These are phyloP conservation scores for Electrona antarctica DNA, from an alignment of 2,113 vertebrate genomes.

Conservation along the genomic window DNA sequence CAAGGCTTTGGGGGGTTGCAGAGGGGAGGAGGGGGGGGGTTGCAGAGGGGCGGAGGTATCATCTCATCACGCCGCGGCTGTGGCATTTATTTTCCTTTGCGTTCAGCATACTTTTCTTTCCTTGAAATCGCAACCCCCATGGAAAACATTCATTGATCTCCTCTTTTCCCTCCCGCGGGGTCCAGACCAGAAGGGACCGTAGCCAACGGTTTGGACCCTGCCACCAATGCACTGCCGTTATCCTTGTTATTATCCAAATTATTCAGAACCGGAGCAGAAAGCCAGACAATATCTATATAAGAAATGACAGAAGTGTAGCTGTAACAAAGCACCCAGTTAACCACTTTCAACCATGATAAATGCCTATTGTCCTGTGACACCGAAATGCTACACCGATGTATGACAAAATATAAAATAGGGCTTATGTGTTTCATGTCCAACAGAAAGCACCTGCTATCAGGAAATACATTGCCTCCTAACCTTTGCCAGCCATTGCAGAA, in stretches of 20 bases:
- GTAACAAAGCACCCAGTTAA: constrained; percentile 14
- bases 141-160: constrained; percentile 41
- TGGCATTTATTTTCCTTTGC: constrained; percentile 55
- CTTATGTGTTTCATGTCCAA: background rate
- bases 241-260: constrained; percentile 3
- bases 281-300: constrained; percentile 6
- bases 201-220: constrained; percentile 6
- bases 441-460: constrained; percentile 26
- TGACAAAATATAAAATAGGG: too few relatives aligned
- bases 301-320: constrained; percentile 21
- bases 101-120: constrained; percentile 47
- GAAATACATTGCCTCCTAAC: constrained; percentile 3
- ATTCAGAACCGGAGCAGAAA: constrained; percentile 22
- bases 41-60: constrained; percentile 25
- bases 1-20: constrained; percentile 8
- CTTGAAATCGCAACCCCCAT: constrained; percentile 52
- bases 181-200: constrained; percentile 26
- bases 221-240: constrained; percentile 27
- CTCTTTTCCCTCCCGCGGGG: constrained; percentile 33
- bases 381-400: too few relatives aligned
- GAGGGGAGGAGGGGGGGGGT: background rate
- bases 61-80: constrained; percentile 43
- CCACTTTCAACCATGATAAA: background rate
- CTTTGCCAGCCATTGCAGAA: constrained; percentile 26
- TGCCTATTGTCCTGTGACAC: too few relatives aligned